Evolutionary conservation across 2,113 vertebrate genomes (phyloP).

Genomic region (Brachyistius frenatus): DNA sequence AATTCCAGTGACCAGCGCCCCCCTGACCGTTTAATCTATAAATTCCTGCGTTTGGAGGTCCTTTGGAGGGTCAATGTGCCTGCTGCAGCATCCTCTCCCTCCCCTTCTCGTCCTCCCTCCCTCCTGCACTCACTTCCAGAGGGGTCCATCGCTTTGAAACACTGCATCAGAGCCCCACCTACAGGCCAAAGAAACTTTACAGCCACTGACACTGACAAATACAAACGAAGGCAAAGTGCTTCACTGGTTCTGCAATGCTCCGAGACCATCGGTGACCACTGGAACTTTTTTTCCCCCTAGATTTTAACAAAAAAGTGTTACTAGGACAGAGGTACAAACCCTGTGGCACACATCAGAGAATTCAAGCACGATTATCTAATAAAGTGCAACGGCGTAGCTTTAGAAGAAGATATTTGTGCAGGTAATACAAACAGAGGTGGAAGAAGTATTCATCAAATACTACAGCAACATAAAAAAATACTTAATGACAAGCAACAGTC

Average conservation of each 20-base stretch:
- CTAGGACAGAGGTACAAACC: too few relatives aligned
- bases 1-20: neutral
- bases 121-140: conserved; percentile 8
- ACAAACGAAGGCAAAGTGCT: conserved; percentile 1
- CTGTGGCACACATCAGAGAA: too few relatives aligned
- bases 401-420: too few relatives aligned
- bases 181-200: conserved; percentile 73
- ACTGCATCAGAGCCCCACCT: conserved; percentile 86
- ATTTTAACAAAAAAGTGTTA: neutral
- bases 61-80: conserved; percentile 6
- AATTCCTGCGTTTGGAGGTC: neutral
- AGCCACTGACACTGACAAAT: conserved; percentile 29
- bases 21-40: neutral
- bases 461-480: too few relatives aligned
- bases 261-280: neutral
- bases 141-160: conserved; percentile 69
- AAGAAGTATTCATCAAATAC: too few relatives aligned
- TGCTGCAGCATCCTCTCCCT: conserved; percentile 60
- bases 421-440: too few relatives aligned
- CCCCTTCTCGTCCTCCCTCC: neutral
- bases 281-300: too few relatives aligned
- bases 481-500: too few relatives aligned
- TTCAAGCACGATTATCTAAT: too few relatives aligned
- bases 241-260: neutral
- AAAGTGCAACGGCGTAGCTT: too few relatives aligned